These are phyloP conservation scores for Diorhabda elongata DNA, from an alignment of 1,140 invertebrate species.

Conservation along the genomic window DNA sequence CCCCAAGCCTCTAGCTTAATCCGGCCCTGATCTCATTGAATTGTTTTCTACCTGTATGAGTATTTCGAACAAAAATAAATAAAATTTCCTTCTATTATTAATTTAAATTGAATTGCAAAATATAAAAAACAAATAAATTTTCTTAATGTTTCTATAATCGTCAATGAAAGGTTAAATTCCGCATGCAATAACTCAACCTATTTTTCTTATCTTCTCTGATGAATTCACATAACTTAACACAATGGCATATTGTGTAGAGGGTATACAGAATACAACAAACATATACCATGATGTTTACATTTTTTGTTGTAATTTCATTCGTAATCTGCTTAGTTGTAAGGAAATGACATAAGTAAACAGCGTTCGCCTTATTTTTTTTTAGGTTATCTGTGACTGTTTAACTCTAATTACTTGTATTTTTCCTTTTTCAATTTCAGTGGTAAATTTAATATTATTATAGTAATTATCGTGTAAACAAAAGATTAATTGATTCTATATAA, in stretches of 20 bases:
- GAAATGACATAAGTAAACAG: constrained; percentile 2
- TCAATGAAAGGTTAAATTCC: background rate
- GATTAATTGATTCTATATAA: too few species aligned
- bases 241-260: background rate
- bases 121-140: too few species aligned
- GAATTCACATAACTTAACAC: background rate
- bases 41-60: too few species aligned
- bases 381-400: background rate
- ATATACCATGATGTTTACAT: background rate
- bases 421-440: too few species aligned
- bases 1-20: too few species aligned
- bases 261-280: background rate
- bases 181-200: background rate
- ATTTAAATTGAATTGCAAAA: too few species aligned
- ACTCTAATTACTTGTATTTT: background rate
- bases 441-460: too few species aligned
- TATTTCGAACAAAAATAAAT: too few species aligned
- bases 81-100: too few species aligned
- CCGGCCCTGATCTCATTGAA: too few species aligned
- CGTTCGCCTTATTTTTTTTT: background rate
- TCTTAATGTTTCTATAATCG: background rate
- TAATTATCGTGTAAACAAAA: too few species aligned
- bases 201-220: background rate
- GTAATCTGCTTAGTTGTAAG: background rate
- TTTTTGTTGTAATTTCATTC: background rate